Percentiles rank a stretch among this genome's conserved stretches.
Conservation (phyloP, 2,888 invertebrate genomes). For the Apamea monoglypha region DNA sequence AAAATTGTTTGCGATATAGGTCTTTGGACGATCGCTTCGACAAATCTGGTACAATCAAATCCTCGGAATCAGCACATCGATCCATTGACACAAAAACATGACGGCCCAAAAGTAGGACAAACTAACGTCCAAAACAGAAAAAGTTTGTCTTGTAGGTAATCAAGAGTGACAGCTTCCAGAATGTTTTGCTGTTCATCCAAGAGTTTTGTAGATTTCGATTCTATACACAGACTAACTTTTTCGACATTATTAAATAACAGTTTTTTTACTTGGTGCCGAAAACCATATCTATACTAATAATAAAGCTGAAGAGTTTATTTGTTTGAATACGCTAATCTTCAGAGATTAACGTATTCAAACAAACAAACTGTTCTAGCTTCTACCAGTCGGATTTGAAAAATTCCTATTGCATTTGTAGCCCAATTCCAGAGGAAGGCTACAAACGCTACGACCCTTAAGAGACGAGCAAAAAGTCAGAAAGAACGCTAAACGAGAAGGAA, state of each 20-base stretch:
- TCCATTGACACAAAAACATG: constrained; percentile 25
- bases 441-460: neutral
- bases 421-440: neutral
- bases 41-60: constrained; percentile 40
- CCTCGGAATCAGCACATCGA: constrained; percentile 24
- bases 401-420: neutral
- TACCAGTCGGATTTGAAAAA: neutral
- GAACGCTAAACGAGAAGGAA: neutral
- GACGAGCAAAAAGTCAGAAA: neutral
- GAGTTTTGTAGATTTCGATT: neutral
- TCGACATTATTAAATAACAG: neutral
- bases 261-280: neutral
- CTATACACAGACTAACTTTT: neutral
- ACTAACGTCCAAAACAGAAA: constrained; percentile 31
- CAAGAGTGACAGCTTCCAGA: constrained; percentile 27
- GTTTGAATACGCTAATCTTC: neutral
- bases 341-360: no score
- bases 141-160: constrained; percentile 25
- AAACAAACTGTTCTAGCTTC: no score
- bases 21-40: constrained; percentile 15
- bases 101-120: constrained; percentile 29
- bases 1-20: neutral
- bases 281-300: neutral
- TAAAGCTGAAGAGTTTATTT: neutral
- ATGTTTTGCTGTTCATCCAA: constrained; percentile 1